Percentiles rank a stretch among this genome's conserved stretches.
Conservation (phyloP, 2,113 vertebrate genomes). For the Larimichthys polyactis region DNA sequence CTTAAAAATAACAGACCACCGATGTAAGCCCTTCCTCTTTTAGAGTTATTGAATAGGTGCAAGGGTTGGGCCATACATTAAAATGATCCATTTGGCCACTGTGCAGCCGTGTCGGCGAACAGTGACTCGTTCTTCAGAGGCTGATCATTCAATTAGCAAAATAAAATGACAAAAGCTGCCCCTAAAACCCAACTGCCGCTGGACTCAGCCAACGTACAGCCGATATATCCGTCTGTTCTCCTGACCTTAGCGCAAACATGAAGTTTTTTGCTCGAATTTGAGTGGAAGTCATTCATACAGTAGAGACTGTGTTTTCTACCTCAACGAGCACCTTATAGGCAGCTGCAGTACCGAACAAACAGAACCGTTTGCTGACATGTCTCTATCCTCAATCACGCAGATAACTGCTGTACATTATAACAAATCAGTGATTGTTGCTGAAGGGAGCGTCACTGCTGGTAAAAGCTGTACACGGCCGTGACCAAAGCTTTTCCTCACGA, state of each 20-base stretch:
- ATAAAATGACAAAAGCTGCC: too few relatives aligned
- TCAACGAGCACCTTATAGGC: neutral
- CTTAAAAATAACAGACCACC: neutral
- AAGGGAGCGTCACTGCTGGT: neutral
- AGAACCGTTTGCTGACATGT: neutral
- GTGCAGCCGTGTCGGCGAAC: too few relatives aligned
- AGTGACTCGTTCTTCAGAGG: too few relatives aligned
- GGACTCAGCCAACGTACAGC: too few relatives aligned
- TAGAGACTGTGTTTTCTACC: slow-evolving; percentile 6
- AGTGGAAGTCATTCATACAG: neutral
- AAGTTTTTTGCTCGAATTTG: too few relatives aligned
- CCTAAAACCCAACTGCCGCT: too few relatives aligned
- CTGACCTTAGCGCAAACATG: neutral
- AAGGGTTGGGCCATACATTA: too few relatives aligned
- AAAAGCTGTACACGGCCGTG: neutral
- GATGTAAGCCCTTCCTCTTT: neutral
- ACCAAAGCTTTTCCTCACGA: neutral
- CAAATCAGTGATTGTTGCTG: neutral
- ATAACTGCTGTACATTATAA: neutral
- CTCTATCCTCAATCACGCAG: neutral
- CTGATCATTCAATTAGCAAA: too few relatives aligned
- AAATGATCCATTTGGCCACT: too few relatives aligned
- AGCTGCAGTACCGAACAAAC: neutral
- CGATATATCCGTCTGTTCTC: too few relatives aligned
- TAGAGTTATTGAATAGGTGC: neutral